Percentiles rank a stretch among this genome's conserved stretches.
Conservation (phyloP, 2,888 invertebrate genomes). For the Platycheirus rosarum region DNA sequence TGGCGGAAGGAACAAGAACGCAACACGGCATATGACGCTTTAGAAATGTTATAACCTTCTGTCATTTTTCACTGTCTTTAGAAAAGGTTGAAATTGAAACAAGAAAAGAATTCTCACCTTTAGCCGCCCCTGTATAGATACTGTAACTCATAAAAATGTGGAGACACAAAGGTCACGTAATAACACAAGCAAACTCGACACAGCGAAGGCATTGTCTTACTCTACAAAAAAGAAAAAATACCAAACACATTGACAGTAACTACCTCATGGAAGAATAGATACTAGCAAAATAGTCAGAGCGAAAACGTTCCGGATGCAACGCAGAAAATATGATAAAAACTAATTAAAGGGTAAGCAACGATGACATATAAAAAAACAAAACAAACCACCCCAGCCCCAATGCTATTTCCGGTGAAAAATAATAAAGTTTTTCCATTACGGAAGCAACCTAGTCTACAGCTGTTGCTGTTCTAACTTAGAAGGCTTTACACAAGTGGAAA, state of each 20-base stretch:
- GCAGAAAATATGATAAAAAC: constrained; percentile 48
- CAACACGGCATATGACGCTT: no score
- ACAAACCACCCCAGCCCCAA: neutral
- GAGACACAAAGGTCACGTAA: neutral
- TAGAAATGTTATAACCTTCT: no score
- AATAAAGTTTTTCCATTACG: constrained; percentile 11
- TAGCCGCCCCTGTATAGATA: neutral
- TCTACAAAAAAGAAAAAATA: constrained; percentile 43
- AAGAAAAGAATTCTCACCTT: no score
- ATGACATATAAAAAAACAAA: constrained; percentile 14
- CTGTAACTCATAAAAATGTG: neutral
- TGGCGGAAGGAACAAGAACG: no score
- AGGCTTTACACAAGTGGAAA: constrained; percentile 13
- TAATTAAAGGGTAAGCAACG: constrained; percentile 57
- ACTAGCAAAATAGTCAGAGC: constrained; percentile 10
- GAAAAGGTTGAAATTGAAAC: no score
- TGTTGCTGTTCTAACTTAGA: constrained; percentile 2
- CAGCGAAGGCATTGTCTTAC: constrained; percentile 11
- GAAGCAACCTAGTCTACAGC: no score
- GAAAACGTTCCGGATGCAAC: constrained; percentile 13
- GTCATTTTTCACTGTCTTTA: no score
- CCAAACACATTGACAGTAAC: neutral
- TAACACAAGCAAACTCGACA: constrained; percentile 8
- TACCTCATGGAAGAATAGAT: neutral
- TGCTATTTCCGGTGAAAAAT: neutral